These are phyloP conservation scores for Acrobasis suavella DNA, from an alignment of 2,888 invertebrate species.

Conservation along the genomic window DNA sequence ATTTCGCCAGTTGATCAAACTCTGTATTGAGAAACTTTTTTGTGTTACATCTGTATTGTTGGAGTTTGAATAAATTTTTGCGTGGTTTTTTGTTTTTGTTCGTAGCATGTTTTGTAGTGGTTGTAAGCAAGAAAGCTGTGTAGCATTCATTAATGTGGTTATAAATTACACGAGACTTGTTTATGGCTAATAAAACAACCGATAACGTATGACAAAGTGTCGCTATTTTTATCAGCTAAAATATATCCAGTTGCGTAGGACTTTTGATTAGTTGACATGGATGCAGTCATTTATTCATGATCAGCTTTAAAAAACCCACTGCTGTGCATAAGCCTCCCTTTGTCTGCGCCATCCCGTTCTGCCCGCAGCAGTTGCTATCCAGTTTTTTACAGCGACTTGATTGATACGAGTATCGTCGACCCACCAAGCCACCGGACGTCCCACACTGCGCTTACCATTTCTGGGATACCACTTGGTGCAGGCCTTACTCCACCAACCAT, in stretches of 20 bases:
- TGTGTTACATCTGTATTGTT: conserved; percentile 8
- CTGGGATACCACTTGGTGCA: too few species aligned
- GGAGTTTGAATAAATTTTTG: conserved; percentile 3
- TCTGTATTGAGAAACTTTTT: conserved; percentile 19
- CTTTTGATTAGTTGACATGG: too few species aligned
- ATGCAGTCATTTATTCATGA: too few species aligned
- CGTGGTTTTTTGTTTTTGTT: conserved; percentile 4
- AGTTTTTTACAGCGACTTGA: too few species aligned
- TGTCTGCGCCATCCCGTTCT: too few species aligned
- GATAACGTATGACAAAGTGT: conserved; percentile 21
- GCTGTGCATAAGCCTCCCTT: too few species aligned
- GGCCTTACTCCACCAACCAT: too few species aligned
- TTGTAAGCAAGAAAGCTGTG: conserved; percentile 12
- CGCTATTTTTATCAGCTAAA: conserved; percentile 21
- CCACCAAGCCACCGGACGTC: too few species aligned
- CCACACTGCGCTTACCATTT: too few species aligned
- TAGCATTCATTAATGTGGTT: conserved; percentile 18
- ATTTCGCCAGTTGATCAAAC: conserved; percentile 22
- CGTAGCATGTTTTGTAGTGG: background rate
- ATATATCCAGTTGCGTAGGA: background rate
- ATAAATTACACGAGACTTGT: conserved; percentile 19
- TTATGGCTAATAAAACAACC: conserved; percentile 20
- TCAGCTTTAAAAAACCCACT: too few species aligned
- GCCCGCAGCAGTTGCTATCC: too few species aligned
- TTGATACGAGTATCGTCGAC: too few species aligned